A percentile compares a stretch with the other conserved stretches of the same genome.
phyloP scores from a whole-genome alignment of 2,888 invertebrate species.

The Melinaea marsaeus region DNA sequence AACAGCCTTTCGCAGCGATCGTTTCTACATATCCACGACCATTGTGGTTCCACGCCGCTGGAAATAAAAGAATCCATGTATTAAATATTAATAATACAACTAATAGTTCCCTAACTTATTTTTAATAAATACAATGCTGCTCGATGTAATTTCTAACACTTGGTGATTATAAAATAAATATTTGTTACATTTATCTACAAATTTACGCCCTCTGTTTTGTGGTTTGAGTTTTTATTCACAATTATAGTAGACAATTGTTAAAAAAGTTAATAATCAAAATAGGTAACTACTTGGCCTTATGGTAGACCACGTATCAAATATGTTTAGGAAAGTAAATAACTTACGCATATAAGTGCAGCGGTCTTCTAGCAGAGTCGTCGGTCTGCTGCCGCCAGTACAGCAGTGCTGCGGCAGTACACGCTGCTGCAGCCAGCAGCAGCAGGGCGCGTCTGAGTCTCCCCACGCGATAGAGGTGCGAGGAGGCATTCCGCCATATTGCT shows the following conservation, averaged over 20 bases:
- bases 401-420: slow-evolving; percentile 76
- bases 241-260: neutral
- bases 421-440: slow-evolving; percentile 74
- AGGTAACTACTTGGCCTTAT: too few species aligned
- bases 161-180: too few species aligned
- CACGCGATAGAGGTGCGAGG: slow-evolving; percentile 73
- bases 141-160: too few species aligned
- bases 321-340: slow-evolving; percentile 30
- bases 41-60: slow-evolving; percentile 78
- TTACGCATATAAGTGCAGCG: slow-evolving; percentile 58
- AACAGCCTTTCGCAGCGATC: slow-evolving; percentile 82
- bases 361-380: slow-evolving; percentile 58
- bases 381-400: slow-evolving; percentile 80
- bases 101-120: neutral
- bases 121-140: too few species aligned
- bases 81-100: neutral
- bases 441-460: slow-evolving; percentile 77
- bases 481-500: slow-evolving; percentile 63
- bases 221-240: too few species aligned
- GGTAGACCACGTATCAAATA: too few species aligned
- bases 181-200: too few species aligned
- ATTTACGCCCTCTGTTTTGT: too few species aligned
- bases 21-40: slow-evolving; percentile 87
- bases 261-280: neutral
- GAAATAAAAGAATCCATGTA: slow-evolving; percentile 34